These are phyloP conservation scores for Drosophila atripex DNA, from an alignment of 2,888 invertebrate species.

Conservation along the genomic window DNA sequence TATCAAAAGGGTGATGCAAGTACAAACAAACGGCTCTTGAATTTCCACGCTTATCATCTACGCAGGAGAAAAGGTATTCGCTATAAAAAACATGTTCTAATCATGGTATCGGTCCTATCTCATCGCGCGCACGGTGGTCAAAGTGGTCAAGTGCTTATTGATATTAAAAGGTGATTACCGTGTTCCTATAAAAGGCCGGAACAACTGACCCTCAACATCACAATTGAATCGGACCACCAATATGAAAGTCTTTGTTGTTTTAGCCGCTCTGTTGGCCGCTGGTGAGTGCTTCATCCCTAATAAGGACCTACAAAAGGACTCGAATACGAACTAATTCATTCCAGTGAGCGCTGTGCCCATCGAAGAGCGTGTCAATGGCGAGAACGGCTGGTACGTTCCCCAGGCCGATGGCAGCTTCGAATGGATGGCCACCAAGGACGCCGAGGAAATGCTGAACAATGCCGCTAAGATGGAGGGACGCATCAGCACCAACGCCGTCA, in stretches of 20 bases:
- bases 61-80: constrained; percentile 10
- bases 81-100: constrained; percentile 19
- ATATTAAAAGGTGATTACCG: constrained; percentile 38
- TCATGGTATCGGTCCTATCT: constrained; percentile 34
- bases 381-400: constrained; percentile 68
- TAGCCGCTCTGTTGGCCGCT: constrained; percentile 40
- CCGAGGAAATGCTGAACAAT: constrained; percentile 37
- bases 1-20: constrained; percentile 5
- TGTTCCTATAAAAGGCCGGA: constrained; percentile 26
- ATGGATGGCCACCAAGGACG: constrained; percentile 61
- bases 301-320: accelerated
- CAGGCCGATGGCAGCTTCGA: constrained; percentile 54
- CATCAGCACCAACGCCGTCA: constrained; percentile 47
- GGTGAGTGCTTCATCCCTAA: constrained; percentile 34
- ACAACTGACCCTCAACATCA: constrained; percentile 3
- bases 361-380: constrained; percentile 55
- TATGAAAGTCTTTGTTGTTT: constrained; percentile 45
- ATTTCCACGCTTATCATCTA: constrained; percentile 15
- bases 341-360: constrained; percentile 53
- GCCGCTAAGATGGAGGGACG: constrained; percentile 35
- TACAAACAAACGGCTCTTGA: background rate
- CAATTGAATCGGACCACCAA: constrained; percentile 22
- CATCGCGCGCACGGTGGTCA: constrained; percentile 10
- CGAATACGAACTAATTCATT: background rate
- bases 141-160: constrained; percentile 26